Percentiles rank a stretch among this genome's conserved stretches.
These are phyloP conservation scores for Hemiscyllium ocellatum DNA, from an alignment of 2,113 vertebrate genomes.

Conservation along the genomic window DNA sequence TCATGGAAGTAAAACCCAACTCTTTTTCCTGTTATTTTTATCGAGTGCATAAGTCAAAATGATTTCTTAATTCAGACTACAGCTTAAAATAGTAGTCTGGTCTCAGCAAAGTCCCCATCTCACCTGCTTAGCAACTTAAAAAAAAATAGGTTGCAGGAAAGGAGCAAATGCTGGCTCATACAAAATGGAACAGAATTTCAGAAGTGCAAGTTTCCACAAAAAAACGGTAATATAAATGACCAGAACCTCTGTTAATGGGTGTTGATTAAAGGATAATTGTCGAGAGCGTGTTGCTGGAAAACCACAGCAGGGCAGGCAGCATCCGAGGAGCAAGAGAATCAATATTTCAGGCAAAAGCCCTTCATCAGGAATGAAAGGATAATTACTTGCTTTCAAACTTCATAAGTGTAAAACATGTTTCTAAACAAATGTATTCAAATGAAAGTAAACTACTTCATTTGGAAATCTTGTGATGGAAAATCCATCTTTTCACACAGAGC, in stretches of 20 bases:
- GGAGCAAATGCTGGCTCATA: neutral
- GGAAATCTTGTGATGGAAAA: neutral
- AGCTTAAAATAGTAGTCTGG: neutral
- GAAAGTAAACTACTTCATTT: neutral
- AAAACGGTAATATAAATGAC: neutral
- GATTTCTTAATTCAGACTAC: neutral
- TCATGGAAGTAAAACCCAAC: neutral
- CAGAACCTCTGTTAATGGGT: neutral
- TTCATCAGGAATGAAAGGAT: too few species aligned
- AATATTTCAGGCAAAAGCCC: too few species aligned
- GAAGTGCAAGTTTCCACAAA: neutral
- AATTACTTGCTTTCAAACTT: neutral
- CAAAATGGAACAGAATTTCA: neutral
- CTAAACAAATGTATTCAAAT: neutral
- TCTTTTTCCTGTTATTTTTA: neutral
- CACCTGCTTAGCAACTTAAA: neutral
- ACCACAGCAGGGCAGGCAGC: too few species aligned
- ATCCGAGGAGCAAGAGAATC: too few species aligned
- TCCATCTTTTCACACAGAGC: neutral
- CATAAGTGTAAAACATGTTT: neutral
- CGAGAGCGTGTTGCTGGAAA: too few species aligned
- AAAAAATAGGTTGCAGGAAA: neutral
- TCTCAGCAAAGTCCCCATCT: neutral
- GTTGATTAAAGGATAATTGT: neutral
- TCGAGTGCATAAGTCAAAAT: neutral